phyloP scores from a whole-genome alignment of 2,797 vertebrate species.

The Phalloptychus januarius region DNA sequence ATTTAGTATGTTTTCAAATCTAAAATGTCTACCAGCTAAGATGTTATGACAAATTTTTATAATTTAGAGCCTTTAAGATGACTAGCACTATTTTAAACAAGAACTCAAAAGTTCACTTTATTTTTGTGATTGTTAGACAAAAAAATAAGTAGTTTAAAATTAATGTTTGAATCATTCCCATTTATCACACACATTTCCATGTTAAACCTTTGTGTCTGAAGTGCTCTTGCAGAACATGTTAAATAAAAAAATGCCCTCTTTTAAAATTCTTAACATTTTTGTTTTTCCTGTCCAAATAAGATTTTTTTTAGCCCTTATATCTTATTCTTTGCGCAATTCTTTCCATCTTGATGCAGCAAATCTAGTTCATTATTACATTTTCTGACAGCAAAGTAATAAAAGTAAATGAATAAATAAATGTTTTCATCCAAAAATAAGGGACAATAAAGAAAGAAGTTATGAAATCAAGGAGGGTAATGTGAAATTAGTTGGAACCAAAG shows the following conservation, averaged over 20 bases:
- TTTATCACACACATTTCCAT: not conserved
- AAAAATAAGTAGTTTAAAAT: constrained; percentile 38
- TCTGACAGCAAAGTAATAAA: constrained; percentile 36
- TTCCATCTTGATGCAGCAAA: constrained; percentile 38
- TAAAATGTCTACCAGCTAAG: not conserved
- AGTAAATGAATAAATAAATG: constrained; percentile 62
- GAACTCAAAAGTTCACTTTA: not conserved
- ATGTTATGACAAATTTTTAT: not conserved
- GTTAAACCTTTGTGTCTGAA: constrained; percentile 32
- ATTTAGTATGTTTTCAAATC: not conserved
- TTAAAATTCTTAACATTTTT: constrained; percentile 59
- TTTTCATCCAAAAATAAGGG: constrained; percentile 64
- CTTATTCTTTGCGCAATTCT: constrained; percentile 6
- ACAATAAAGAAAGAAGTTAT: constrained; percentile 49
- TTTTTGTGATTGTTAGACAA: constrained; percentile 11
- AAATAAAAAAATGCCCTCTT: constrained; percentile 60
- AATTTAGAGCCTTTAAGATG: constrained; percentile 11
- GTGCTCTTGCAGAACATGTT: constrained; percentile 57
- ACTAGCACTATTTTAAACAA: constrained; percentile 5
- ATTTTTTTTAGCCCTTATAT: constrained; percentile 19
- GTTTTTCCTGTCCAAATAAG: not conserved
- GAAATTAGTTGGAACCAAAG: constrained; percentile 70
- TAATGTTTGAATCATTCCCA: constrained; percentile 33
- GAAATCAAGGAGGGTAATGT: constrained; percentile 64
- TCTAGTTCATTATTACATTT: constrained; percentile 74